These are phyloP conservation scores for Siniperca scherzeri DNA, from an alignment of 2,797 vertebrate genomes.

Conservation along the genomic window DNA sequence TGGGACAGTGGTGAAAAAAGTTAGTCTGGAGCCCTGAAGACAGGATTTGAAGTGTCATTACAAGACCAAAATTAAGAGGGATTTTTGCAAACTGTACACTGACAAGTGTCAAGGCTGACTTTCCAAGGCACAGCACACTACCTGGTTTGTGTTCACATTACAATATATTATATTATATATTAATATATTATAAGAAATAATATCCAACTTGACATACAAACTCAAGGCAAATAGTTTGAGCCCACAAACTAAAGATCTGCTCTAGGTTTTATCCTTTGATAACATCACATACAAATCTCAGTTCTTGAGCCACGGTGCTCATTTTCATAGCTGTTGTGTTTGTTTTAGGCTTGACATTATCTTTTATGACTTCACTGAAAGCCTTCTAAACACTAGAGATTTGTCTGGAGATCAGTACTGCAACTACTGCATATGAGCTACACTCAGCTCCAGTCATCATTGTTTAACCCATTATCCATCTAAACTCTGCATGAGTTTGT, in stretches of 20 bases:
- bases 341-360: constrained; percentile 9
- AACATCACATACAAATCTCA: constrained; percentile 1
- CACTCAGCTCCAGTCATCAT: neutral
- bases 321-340: neutral
- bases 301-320: neutral
- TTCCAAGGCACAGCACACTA: constrained; percentile 1
- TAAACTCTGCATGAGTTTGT: neutral
- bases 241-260: neutral
- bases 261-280: constrained; percentile 12
- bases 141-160: constrained; percentile 4
- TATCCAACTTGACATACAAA: constrained; percentile 4
- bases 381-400: neutral
- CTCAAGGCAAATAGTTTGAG: constrained; percentile 1
- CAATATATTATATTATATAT: neutral
- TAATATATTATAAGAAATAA: neutral
- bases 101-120: neutral
- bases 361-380: constrained; percentile 21
- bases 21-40: neutral
- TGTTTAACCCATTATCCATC: neutral
- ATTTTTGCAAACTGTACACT: neutral
- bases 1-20: too few relatives aligned
- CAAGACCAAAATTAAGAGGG: neutral
- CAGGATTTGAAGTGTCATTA: neutral
- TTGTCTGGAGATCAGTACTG: neutral
- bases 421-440: neutral